Base-by-base conservation (phyloP, 2,113 vertebrate genomes). In the Rhegmatorhina hoffmannsi region DNA sequence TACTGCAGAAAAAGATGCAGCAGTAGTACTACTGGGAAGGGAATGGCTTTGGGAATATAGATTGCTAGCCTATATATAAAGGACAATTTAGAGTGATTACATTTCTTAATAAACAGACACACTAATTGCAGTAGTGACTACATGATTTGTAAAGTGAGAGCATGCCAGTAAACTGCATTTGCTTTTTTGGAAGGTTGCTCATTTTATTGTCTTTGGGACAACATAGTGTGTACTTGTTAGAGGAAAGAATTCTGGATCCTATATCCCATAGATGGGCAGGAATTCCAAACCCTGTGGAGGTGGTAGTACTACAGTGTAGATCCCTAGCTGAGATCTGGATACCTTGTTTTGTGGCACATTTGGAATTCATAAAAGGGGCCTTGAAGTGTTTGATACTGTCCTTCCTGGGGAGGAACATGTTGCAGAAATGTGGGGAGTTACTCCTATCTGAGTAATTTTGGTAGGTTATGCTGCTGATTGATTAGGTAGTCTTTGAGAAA, bases 81-180 rank as follows among this genome's bases (percentile, higher is more conserved):
- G 31, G 34, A 31, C 15, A 26, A 19, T 55, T 92, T 56, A 67
- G 24, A 33, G 25, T 66, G 43, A 8, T 69, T 77, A 11, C 5
- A 8, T 74, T 83, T 94, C 19, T 78, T 66, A 43, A 28, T 79
- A 33, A 86, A 56, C 38, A 69, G 33, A 43, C 68, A 21, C 0
- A 1, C 25, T 73, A 69, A 58, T 58, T 83, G 11, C 0, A 0
- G 17, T 64, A 53, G 10, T 87, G 80, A 7, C 38, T 52, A 1
- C 33, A 13, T 63, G 21, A 34, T 74, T 78, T 89, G 13, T 82
- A 63, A 63, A 84, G 70, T 1, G 4, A 49, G 5, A 68, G 2
- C 4, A 17, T 56, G 23, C 20, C 23, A 17, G 9, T 62, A 55
- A 34, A 26, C n/a, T 90, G 17, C 18, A 9, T 77, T 92, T 76